Conservation (phyloP, 2,113 vertebrate genomes). For the Etheostoma cragini region DNA sequence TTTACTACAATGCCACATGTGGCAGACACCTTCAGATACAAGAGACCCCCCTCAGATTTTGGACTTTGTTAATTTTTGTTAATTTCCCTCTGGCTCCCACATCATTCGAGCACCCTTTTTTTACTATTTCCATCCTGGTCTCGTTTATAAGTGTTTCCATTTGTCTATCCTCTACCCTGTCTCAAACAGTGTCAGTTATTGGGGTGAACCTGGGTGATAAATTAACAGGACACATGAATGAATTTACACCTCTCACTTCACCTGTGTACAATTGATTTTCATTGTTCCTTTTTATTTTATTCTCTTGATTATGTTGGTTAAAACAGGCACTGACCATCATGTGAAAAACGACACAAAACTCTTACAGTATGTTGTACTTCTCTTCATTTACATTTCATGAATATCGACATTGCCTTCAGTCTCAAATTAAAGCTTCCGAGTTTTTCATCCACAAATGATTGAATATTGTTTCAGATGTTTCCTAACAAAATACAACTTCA, state of each 20-base stretch:
- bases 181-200: conserved; percentile 38
- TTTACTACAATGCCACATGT: no score
- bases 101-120: background rate
- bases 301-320: conserved; percentile 1
- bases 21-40: no score
- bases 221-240: conserved; percentile 40
- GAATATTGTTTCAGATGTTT: conserved; percentile 42
- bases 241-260: conserved; percentile 37
- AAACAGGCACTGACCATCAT: background rate
- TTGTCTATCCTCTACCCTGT: conserved; percentile 23
- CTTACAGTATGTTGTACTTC: conserved; percentile 16
- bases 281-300: conserved; percentile 1
- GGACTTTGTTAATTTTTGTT: no score
- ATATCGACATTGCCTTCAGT: conserved; percentile 35
- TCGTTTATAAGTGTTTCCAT: conserved; percentile 19
- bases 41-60: no score
- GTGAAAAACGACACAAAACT: conserved; percentile 5
- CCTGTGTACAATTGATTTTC: background rate
- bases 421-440: conserved; percentile 32
- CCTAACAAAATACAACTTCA: conserved; percentile 11
- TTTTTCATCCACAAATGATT: conserved; percentile 31
- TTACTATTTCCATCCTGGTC: conserved; percentile 11
- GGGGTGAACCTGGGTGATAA: conserved; percentile 37
- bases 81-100: no score
- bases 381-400: conserved; percentile 32